Conservation (phyloP, 2,797 vertebrate species). For the Malacoraja senta region DNA sequence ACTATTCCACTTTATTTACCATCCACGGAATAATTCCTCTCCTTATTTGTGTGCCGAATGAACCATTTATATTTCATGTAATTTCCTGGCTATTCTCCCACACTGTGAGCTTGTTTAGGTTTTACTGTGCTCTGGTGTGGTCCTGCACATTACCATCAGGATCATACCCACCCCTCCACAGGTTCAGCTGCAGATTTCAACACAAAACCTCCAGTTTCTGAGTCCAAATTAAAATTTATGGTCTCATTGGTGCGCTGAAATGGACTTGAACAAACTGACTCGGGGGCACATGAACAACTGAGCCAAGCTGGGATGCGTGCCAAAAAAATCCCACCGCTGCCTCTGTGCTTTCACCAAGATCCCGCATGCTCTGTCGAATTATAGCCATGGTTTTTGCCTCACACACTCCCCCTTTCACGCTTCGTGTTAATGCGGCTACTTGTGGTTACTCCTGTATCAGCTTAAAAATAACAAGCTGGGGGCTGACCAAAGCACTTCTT, state of each 20-base stretch:
- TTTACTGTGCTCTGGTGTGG: neutral
- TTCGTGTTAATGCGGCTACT: neutral
- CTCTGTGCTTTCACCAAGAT: neutral
- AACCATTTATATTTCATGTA: neutral
- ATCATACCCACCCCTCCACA: neutral
- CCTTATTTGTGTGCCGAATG: neutral
- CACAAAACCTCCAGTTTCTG: constrained; percentile 1
- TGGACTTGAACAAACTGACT: neutral
- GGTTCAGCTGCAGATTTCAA: neutral
- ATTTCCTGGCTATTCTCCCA: neutral
- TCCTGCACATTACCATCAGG: neutral
- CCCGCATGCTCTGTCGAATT: neutral
- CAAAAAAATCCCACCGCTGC: neutral
- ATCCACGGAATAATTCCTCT: neutral
- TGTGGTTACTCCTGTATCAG: neutral
- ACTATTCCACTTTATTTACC: neutral
- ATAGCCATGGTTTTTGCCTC: neutral
- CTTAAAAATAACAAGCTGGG: neutral
- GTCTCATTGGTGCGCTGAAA: neutral
- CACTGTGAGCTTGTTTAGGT: neutral
- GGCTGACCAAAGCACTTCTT: neutral
- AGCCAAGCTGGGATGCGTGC: neutral
- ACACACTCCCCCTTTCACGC: neutral
- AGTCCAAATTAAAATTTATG: neutral
- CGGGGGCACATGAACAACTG: neutral